Conservation (phyloP, 2,113 vertebrate genomes). For the Mystacornis crossleyi region DNA sequence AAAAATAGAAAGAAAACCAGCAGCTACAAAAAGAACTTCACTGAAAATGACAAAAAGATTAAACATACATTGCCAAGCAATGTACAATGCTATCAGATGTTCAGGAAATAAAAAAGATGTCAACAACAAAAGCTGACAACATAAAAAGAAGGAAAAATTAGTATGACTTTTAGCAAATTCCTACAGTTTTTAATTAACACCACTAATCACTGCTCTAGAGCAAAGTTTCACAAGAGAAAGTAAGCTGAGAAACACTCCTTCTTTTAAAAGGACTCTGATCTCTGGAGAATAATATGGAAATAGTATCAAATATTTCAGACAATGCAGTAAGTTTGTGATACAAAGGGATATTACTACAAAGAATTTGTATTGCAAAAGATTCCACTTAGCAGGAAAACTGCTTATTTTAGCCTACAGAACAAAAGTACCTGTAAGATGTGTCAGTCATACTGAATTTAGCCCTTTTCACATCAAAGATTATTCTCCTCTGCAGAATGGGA, state of each 20-base stretch:
- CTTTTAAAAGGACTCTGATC: background rate
- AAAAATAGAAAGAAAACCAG: background rate
- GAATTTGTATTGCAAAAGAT: background rate
- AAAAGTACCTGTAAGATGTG: background rate
- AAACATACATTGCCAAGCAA: background rate
- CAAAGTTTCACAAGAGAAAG: background rate
- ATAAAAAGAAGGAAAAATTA: background rate
- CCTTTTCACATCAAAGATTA: background rate
- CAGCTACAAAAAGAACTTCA: background rate
- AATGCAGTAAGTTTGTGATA: background rate
- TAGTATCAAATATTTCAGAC: background rate
- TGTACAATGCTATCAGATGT: background rate
- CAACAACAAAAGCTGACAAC: background rate
- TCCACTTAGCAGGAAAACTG: background rate
- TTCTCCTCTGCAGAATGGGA: background rate
- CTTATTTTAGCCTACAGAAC: background rate
- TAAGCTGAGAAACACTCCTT: background rate
- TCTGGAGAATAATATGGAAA: background rate
- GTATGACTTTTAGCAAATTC: background rate
- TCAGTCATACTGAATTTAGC: background rate
- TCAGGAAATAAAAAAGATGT: background rate
- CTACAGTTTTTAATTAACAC: background rate
- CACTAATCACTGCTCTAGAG: background rate
- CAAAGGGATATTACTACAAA: background rate
- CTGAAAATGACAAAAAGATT: background rate